Base-by-base conservation (phyloP, 2,113 vertebrate species). In the Uria lomvia region DNA sequence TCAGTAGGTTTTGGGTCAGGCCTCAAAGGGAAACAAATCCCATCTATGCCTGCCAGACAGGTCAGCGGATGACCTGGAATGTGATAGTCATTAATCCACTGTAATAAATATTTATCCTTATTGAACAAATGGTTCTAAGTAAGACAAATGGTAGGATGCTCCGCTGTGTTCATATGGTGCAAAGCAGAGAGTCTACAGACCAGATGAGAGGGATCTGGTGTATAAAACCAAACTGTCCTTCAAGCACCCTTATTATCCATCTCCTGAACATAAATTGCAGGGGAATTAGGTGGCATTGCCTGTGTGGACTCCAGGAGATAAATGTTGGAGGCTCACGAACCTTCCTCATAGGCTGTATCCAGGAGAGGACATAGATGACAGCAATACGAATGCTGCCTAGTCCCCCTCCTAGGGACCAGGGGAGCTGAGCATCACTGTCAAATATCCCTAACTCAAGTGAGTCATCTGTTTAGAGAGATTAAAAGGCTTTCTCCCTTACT, bases 11-110 rank as follows among this genome's bases (percentile, higher is more conserved):
- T 94, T 86, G 60, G 60, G 56, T 88, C 76, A 89, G 88, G 79
- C 49, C 76, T 87, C 73, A 75, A 45, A 74, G 24, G 83, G 86
- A 81, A 81, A 70, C 63, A 71, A 58, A 95, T 36, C 59, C 79
- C 47, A 34, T 67, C 52, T 77, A 0, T 67, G 63, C 43, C 59
- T 88, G 56, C 72, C 75, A 92, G 72, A 14, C 7, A 12, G 85
- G 85, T 55, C 90, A 88, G 60, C 1, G 13, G 60, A 23, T 92
- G 85, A 49, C 86, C 86, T 92, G 83, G 60, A 91, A 52, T 78
- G 52, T 45, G 86, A 52, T 40, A 68, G 86, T 42, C 76, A 92
- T 93, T 84, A 95, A 96, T 94, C 76, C 76, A 38, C 65, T 56
- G 17, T 32, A 78, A 78, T 75, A 60, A 89, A 66, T 52, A 36